phyloP scores from a whole-genome alignment of 2,113 vertebrate genomes.

The Sigmodon hispidus region DNA sequence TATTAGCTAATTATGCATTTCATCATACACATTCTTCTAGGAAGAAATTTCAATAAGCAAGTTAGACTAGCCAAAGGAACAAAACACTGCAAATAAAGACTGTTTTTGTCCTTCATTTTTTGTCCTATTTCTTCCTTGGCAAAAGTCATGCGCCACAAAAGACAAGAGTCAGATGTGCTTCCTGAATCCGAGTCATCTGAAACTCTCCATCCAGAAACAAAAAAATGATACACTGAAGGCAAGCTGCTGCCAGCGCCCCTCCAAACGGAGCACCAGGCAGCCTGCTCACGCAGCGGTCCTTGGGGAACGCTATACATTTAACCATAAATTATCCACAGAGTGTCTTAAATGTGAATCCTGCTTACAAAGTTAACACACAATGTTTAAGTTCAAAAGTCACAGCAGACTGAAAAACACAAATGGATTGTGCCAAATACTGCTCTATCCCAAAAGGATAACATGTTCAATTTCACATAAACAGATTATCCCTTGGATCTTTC shows the following conservation, averaged over 20 bases:
- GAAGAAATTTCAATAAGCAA: conserved; percentile 62
- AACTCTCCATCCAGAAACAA: conserved; percentile 82
- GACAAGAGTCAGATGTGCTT: conserved; percentile 71
- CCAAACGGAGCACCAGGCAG: conserved; percentile 82
- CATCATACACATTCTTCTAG: conserved; percentile 65
- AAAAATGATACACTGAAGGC: conserved; percentile 82
- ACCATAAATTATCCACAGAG: conserved; percentile 85
- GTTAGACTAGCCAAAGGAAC: conserved; percentile 63
- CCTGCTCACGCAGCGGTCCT: conserved; percentile 78
- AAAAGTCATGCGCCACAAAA: conserved; percentile 67
- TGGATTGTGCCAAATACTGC: conserved; percentile 83
- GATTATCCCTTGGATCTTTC: conserved; percentile 83
- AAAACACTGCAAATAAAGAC: conserved; percentile 65
- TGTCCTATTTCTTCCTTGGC: conserved; percentile 33
- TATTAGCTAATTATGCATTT: conserved; percentile 55
- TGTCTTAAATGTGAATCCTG: conserved; percentile 84
- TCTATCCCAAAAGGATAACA: conserved; percentile 86
- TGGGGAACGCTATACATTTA: conserved; percentile 80
- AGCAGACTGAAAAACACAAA: conserved; percentile 84
- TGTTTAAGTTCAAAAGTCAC: conserved; percentile 85
- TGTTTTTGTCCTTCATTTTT: neutral
- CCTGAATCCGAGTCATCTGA: conserved; percentile 76
- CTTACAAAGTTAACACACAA: conserved; percentile 85
- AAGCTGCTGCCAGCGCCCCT: conserved; percentile 79
- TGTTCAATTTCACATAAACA: conserved; percentile 87